A percentile compares a stretch with the other conserved stretches of the same genome.
Conservation (phyloP, 53 echinoderm and acorn worm species). For the Luidia sarsii region DNA sequence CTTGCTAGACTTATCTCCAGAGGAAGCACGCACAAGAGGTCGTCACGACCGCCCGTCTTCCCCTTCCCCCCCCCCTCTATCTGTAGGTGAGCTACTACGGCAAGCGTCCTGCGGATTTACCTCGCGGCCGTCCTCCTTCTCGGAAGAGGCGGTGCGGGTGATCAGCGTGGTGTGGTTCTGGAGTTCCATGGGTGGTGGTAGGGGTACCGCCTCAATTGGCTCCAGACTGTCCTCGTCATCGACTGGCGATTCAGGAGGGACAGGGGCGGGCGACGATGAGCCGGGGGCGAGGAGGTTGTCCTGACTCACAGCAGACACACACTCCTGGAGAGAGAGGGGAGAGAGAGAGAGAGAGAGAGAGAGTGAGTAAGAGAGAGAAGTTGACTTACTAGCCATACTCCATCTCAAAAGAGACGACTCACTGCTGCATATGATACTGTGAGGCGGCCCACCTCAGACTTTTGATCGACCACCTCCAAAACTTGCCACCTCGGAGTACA, state of each 20-base stretch:
- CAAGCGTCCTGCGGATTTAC: conserved; percentile 35
- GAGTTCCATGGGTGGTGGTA: conserved; percentile 99
- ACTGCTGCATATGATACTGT: no score
- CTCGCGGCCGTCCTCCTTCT: conserved; percentile 65
- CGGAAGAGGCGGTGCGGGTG: conserved; percentile 60
- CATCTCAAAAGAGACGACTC: no score
- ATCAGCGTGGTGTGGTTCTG: conserved; percentile 85
- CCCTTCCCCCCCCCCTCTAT: background rate
- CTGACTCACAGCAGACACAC: conserved; percentile 54
- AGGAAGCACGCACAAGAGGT: background rate
- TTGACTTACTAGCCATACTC: no score
- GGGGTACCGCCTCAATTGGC: conserved; percentile 82
- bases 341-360: background rate
- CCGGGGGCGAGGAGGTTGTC: conserved; percentile 51
- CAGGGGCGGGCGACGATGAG: conserved; percentile 40
- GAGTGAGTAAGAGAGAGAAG: no score
- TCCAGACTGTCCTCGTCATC: conserved; percentile 95
- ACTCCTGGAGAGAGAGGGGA: conserved; percentile 35
- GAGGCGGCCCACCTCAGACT: no score
- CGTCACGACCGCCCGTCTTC: background rate
- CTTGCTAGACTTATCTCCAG: background rate
- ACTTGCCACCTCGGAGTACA: no score
- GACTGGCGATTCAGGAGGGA: conserved; percentile 66
- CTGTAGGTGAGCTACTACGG: background rate
- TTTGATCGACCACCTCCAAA: no score